Evolutionary conservation across 2,888 invertebrate genomes (phyloP).

Genomic region (Hyalella azteca): DNA sequence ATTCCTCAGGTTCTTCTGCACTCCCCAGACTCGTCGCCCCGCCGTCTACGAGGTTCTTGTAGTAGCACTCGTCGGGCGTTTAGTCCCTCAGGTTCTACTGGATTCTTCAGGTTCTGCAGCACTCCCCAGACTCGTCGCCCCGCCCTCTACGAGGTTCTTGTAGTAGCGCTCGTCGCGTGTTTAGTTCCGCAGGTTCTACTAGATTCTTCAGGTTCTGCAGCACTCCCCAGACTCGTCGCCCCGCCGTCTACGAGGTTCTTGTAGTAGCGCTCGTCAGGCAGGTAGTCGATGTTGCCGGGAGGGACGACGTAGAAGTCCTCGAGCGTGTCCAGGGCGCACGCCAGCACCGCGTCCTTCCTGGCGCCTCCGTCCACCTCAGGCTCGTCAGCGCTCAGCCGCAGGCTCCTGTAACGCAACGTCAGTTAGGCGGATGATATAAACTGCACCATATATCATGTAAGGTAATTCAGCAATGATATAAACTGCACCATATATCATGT

Average conservation of each 20-base stretch:
- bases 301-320: constrained; percentile 93
- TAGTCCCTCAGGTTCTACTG: too few species aligned
- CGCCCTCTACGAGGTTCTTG: constrained; percentile 12
- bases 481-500: not conserved
- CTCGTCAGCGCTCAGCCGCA: constrained; percentile 73
- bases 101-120: too few species aligned
- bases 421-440: not conserved
- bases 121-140: too few species aligned
- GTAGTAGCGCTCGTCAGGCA: constrained; percentile 43
- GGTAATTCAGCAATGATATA: not conserved
- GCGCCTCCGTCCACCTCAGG: constrained; percentile 72
- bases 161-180: constrained; percentile 43
- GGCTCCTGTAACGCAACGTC: constrained; percentile 65
- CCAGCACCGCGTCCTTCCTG: constrained; percentile 73
- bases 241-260: constrained; percentile 11
- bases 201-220: too few species aligned
- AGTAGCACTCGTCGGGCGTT: constrained; percentile 40
- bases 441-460: not conserved
- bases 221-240: too few species aligned
- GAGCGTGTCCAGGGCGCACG: constrained; percentile 76
- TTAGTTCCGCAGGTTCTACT: too few species aligned
- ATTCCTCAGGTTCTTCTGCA: too few species aligned
- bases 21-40: too few species aligned
- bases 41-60: constrained; percentile 12
- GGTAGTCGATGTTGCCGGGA: constrained; percentile 75